Evolutionary conservation across 2,888 invertebrate genomes (phyloP).

Genomic region (Calliphora vomitoria): DNA sequence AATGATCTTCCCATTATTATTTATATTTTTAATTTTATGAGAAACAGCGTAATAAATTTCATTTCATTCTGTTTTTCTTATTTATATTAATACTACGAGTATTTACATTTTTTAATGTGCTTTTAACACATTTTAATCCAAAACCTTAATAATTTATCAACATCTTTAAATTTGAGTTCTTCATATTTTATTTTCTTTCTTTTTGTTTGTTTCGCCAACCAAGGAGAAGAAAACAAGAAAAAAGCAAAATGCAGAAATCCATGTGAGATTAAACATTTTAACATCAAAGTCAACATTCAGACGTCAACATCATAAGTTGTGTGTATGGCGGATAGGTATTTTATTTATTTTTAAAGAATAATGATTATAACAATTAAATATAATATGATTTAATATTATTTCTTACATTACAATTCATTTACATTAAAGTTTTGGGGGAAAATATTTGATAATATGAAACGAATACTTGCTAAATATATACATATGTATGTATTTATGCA

Average conservation of each 20-base stretch:
- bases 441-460: too few species aligned
- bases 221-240: background rate
- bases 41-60: background rate
- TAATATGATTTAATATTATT: too few species aligned
- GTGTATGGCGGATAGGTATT: too few species aligned
- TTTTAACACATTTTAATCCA: constrained; percentile 3
- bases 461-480: too few species aligned
- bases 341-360: too few species aligned
- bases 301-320: too few species aligned
- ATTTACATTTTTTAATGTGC: constrained; percentile 9
- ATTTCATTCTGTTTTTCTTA: background rate
- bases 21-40: constrained; percentile 12
- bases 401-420: too few species aligned
- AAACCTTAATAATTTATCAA: constrained; percentile 1
- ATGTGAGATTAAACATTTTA: background rate
- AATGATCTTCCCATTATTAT: constrained; percentile 6
- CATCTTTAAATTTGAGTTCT: background rate
- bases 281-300: background rate
- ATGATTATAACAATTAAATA: too few species aligned
- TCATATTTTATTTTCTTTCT: background rate
- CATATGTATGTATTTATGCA: too few species aligned
- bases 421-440: too few species aligned
- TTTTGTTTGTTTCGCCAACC: background rate
- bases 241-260: background rate
- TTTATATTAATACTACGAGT: background rate